Evolutionary conservation across 2,888 invertebrate species (phyloP), one percentile per base, ranked within the genome.

Genomic region (Boloria euphrosyne): DNA sequence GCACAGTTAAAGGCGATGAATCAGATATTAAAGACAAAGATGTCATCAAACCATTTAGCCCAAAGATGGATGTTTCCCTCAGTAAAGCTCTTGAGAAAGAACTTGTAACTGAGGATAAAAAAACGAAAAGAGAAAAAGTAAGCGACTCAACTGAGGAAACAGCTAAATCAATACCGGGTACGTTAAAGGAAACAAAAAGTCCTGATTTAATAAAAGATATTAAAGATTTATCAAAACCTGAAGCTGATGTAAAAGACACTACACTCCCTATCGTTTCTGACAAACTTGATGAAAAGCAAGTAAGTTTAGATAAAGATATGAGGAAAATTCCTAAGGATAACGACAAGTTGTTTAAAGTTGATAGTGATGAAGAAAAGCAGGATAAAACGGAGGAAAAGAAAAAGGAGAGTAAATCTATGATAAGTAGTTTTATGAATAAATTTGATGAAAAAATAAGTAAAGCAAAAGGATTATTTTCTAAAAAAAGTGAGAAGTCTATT

Each of bases 241-340:
- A 18, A 47, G 3, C 52, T 47, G 66, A 69, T 49, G 38, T 43
- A 18, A 49, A 38, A 22, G 27, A 78, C 74, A 75, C 68, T 65
- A 79, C 38, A 31, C 53, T 63, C 27, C 18, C 51, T 61, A 58
- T 69, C 61, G 43, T 61, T 84, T 84, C 85, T 84, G 79, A 80
- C 83, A 80, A 79, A 88, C 87, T 88, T 88, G 89, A 87, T 85
- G 69, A 75, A 72, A 85, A 76, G 85, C 87, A 88, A 88, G 87
- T 87, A 79, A 74, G 83, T 85, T 77, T 78, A 83, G 87, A 88
- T 82, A 85, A 80, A 75, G 78, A 82, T 80, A 76, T 76, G 67
- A 70, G 75, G 64, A 55, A 60, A 61, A 58, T 59, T 4, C 46
- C 51, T 52, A 59, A 71, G 71, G 71, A 71, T 57, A 65, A 67